Base-by-base conservation (phyloP, 2,113 vertebrate genomes). In the Takifugu flavidus region DNA sequence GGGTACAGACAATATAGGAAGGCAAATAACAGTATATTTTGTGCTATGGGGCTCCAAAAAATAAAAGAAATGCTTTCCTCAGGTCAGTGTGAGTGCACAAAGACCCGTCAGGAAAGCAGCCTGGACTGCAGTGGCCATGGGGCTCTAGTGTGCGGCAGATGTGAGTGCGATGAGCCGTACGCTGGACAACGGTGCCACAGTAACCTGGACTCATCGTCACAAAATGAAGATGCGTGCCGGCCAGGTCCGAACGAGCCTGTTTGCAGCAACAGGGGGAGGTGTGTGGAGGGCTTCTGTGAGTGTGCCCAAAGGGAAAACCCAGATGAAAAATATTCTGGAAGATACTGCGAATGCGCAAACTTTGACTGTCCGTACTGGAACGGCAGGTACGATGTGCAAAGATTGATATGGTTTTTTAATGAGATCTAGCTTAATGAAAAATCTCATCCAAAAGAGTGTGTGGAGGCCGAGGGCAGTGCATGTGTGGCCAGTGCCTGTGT, bases 401-500 rank as follows among this genome's bases (percentile, higher is more conserved):
- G 31, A 4, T 25, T 27, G 11, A 2, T 5, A 13, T 8, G n/a
- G 14, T 6, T 20, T 49, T 13, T 5, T 49, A 46, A 5, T 53
- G 1, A 42, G n/a, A 25, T 20, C 28, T 31, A 12, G 15, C 27
- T 13, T 34, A 28, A 28, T 31, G 5, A 12, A 14, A 12, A 5
- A 6, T 20, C 2, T 5, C 12, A 27, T 67, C 43, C 0, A 4
- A 67, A 73, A 83, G 80, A 11, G n/a, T 80, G 10, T 79, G 77
- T 55, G 25, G 77, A 87, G 94, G 93, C 31, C 92, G 93, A 0
- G 94, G 95, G 6, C 71, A 59, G 56, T 97, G 94, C 63, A 86
- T 87, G 54, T 98, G 95, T 56, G 82, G 92, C 44, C 70, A 75
- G 4, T 98, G 95, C 0, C 52, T 89, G 0, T 98, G 94, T 49